These are phyloP conservation scores for Esox masquinongy DNA, from an alignment of 2,797 vertebrate genomes.

Conservation along the genomic window DNA sequence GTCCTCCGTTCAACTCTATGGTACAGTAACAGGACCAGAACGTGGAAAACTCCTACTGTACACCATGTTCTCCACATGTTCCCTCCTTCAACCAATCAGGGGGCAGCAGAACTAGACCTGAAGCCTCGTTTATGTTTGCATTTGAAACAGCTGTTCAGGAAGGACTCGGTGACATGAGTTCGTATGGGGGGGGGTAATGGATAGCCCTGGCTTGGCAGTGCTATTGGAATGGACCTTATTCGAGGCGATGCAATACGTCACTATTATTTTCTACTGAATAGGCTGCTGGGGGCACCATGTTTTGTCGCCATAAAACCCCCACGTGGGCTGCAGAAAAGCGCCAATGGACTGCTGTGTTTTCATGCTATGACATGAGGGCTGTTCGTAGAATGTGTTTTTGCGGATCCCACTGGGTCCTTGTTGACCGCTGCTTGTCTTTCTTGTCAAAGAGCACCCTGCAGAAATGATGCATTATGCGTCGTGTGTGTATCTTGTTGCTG, in stretches of 20 bases:
- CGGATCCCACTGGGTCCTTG: neutral
- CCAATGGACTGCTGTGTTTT: neutral
- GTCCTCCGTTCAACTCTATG: neutral
- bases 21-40: neutral
- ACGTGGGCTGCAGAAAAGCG: neutral
- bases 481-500: neutral
- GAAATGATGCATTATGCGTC: neutral
- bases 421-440: neutral
- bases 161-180: neutral
- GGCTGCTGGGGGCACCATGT: neutral
- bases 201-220: neutral
- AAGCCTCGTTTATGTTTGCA: slow-evolving; percentile 9
- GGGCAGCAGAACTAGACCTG: slow-evolving; percentile 29
- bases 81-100: slow-evolving; percentile 3
- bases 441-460: neutral
- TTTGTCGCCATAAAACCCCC: neutral
- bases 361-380: neutral
- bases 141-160: slow-evolving; percentile 22
- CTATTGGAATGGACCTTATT: neutral
- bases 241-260: neutral
- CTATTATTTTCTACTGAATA: neutral
- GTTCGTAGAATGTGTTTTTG: neutral
- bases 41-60: slow-evolving; percentile 33
- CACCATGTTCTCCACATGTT: slow-evolving; percentile 45
- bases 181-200: neutral